Evolutionary conservation across 1,140 invertebrate genomes (phyloP).

Genomic region (Limonius californicus): DNA sequence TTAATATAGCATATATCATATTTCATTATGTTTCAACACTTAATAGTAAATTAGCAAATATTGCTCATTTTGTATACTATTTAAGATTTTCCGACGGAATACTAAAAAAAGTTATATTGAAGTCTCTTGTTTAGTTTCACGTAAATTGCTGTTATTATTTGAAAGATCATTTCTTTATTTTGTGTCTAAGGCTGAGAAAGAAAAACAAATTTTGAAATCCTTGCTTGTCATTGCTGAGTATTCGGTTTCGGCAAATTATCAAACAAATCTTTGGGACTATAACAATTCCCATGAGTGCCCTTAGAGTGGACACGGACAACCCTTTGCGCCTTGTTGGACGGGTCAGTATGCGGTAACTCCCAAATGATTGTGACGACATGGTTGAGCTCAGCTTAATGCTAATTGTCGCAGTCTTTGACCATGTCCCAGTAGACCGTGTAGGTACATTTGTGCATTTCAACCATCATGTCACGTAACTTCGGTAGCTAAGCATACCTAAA

Average conservation of each 20-base stretch:
- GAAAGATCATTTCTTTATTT: too few relatives aligned
- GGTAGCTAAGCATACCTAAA: background rate
- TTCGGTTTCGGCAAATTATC: constrained; percentile 3
- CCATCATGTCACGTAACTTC: background rate
- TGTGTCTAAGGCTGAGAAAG: too few relatives aligned
- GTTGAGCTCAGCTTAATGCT: constrained; percentile 11
- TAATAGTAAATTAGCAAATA: too few relatives aligned
- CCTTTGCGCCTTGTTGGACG: constrained; percentile 5
- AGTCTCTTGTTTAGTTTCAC: too few relatives aligned
- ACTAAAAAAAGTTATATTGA: too few relatives aligned
- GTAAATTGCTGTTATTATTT: too few relatives aligned
- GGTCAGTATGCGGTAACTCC: constrained; percentile 14
- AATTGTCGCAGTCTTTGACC: constrained; percentile 12
- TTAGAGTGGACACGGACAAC: constrained; percentile 5
- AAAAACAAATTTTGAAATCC: too few relatives aligned
- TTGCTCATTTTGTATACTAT: too few relatives aligned
- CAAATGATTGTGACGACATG: constrained; percentile 13
- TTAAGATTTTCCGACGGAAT: too few relatives aligned
- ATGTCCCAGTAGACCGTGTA: background rate
- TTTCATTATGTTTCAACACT: too few relatives aligned
- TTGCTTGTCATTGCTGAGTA: too few relatives aligned
- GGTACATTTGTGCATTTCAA: background rate
- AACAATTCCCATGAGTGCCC: background rate
- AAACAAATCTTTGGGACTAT: background rate
- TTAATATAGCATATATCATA: too few relatives aligned